Evolutionary conservation across 2,113 vertebrate species (phyloP), one percentile per base, ranked within the genome.

Genomic region (Rhinogobius similis): DNA sequence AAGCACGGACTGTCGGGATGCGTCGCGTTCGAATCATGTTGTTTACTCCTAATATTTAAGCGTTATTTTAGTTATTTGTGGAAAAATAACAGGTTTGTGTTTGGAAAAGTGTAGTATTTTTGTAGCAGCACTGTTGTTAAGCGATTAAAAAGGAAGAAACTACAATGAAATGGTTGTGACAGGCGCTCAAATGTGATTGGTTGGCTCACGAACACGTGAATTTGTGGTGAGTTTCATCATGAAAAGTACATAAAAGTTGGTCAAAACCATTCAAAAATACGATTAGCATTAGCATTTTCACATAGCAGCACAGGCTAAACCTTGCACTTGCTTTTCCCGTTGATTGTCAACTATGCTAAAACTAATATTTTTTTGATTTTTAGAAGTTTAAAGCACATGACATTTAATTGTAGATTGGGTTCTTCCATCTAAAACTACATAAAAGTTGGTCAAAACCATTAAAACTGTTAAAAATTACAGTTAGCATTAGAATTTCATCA

Each of bases 31-130:
- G 93, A 87, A 94, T 78, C 44, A 18, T 2, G 26, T 29, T 88
- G 90, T 94, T 93, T 91, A 93, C 90, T 87, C 56, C 87, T 82
- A 70, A 78, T 92, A 86, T 88, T 91, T 89, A 88, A 85, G 72
- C 88, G 70, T 89, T 86, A 82, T 84, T 91, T 85, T 77, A 83
- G 70, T 50, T 50, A n/a, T 50, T 63, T 73, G 71, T 81, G 71
- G 44, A 23, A 78, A 67, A 84, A 89, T 89, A 84, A 90, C 89
- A 82, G 83, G 86, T 87, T 88, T 84, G 85, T 90, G 86, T 81
- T 86, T 72, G 76, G 11, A 72, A 91, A 81, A 72, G 87, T 78
- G 75, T 92, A 85, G 83, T 77, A 72, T 82, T 77, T 84, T 78
- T 83, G 71, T 77, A 88, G 82, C 81, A 91, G 90, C 90, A 93